phyloP scores from a whole-genome alignment of 2,888 invertebrate genomes.

The Dione vanillae region DNA sequence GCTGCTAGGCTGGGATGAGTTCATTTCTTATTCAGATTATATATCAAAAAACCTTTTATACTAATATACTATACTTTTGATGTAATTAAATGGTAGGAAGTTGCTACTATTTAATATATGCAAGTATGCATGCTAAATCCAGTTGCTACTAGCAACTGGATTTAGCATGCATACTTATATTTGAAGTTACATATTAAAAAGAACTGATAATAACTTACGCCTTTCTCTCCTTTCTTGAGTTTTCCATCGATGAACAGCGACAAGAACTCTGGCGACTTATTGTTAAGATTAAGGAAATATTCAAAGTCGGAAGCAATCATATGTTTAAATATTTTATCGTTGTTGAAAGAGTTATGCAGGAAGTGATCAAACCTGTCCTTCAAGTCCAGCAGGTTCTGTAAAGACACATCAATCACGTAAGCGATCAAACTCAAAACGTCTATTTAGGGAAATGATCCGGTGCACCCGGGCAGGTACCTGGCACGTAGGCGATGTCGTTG shows the following conservation, averaged over 20 bases:
- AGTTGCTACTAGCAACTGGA: too few species aligned
- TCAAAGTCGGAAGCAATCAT: slow-evolving; percentile 99
- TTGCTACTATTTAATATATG: too few species aligned
- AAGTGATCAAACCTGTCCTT: slow-evolving; percentile 99
- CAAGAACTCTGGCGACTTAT: slow-evolving; percentile 98
- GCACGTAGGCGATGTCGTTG: slow-evolving; percentile 97
- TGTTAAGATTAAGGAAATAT: slow-evolving; percentile 98
- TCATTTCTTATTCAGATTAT: too few species aligned
- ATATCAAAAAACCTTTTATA: too few species aligned
- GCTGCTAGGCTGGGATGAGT: too few species aligned
- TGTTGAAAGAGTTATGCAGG: slow-evolving; percentile 97
- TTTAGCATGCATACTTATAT: background rate
- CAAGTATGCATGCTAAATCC: too few species aligned
- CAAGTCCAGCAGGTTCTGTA: slow-evolving; percentile 94
- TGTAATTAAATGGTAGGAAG: too few species aligned
- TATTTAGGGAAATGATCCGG: too few species aligned
- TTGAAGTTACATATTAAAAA: background rate
- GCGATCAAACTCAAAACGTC: too few species aligned
- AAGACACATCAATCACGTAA: too few species aligned
- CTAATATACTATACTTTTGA: too few species aligned
- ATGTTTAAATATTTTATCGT: slow-evolving; percentile 99
- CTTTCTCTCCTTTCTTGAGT: slow-evolving; percentile 99
- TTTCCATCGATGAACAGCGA: slow-evolving; percentile 99
- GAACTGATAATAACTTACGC: slow-evolving; percentile 84
- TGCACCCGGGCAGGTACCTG: too few species aligned